Conservation (phyloP, 2,797 vertebrate genomes). For the Oophaga sylvatica region DNA sequence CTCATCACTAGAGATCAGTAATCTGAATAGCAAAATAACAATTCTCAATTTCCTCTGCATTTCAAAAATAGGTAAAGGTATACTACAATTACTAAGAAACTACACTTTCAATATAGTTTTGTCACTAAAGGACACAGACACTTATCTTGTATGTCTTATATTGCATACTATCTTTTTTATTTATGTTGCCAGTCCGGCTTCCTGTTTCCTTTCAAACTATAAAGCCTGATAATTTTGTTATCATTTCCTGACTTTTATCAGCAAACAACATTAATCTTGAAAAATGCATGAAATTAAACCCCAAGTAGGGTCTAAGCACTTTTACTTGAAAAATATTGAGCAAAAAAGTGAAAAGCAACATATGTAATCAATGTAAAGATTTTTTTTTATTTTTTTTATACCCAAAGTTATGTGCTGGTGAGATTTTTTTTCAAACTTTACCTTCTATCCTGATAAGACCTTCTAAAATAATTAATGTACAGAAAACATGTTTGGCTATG, state of each 20-base stretch:
- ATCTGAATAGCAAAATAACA: too few relatives aligned
- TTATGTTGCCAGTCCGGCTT: not conserved
- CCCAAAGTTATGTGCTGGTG: too few relatives aligned
- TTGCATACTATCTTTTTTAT: not conserved
- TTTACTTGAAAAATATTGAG: too few relatives aligned
- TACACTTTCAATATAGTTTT: not conserved
- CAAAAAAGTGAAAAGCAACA: too few relatives aligned
- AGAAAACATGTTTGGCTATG: too few relatives aligned
- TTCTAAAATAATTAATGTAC: too few relatives aligned
- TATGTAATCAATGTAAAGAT: too few relatives aligned
- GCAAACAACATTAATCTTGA: not conserved
- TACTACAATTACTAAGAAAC: not conserved
- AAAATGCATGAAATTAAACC: not conserved
- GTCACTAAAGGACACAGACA: not conserved
- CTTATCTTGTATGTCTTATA: not conserved
- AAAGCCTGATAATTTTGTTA: not conserved
- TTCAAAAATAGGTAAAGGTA: not conserved
- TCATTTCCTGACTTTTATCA: conserved; percentile 46
- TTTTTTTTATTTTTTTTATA: too few relatives aligned
- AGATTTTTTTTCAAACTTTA: too few relatives aligned
- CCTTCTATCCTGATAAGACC: too few relatives aligned
- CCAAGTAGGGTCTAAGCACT: not conserved
- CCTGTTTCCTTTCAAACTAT: conserved; percentile 38
- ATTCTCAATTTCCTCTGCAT: too few relatives aligned
- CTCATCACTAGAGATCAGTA: too few relatives aligned